Conservation (phyloP, 2,797 vertebrate genomes). For the Meriones psammophilus region DNA sequence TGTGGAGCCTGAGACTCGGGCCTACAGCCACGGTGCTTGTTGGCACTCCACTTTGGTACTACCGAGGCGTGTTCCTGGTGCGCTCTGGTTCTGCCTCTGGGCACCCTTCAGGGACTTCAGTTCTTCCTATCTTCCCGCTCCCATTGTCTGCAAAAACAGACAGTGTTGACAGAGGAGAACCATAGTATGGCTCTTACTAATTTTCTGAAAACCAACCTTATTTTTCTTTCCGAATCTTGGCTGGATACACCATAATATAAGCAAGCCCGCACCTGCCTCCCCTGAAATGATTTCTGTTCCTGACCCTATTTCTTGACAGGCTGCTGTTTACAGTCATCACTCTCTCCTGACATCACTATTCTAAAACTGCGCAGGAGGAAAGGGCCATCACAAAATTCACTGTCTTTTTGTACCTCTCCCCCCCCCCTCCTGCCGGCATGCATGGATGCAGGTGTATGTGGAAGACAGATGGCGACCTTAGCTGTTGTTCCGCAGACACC, state of each 20-base stretch:
- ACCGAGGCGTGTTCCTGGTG: background rate
- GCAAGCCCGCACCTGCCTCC: background rate
- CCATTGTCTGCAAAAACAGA: background rate
- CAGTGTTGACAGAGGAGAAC: background rate
- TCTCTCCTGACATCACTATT: background rate
- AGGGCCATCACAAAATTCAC: background rate
- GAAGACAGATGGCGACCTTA: background rate
- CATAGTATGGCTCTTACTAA: background rate
- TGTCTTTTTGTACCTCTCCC: background rate
- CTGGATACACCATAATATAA: background rate
- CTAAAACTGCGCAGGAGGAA: background rate
- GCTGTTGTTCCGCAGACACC: background rate
- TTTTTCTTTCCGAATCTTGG: background rate
- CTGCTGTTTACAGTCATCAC: background rate
- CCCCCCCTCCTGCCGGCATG: too few relatives aligned
- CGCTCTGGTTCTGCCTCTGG: too few relatives aligned
- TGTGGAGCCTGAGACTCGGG: background rate
- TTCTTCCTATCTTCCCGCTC: background rate
- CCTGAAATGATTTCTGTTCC: background rate
- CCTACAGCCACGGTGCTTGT: fast-evolving
- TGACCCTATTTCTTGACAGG: background rate
- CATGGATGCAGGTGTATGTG: too few relatives aligned
- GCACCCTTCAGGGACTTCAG: background rate
- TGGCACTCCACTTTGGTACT: background rate
- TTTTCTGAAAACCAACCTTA: background rate